Base-by-base conservation (phyloP, 2,888 invertebrate genomes). In the Meteorus cinctellus region DNA sequence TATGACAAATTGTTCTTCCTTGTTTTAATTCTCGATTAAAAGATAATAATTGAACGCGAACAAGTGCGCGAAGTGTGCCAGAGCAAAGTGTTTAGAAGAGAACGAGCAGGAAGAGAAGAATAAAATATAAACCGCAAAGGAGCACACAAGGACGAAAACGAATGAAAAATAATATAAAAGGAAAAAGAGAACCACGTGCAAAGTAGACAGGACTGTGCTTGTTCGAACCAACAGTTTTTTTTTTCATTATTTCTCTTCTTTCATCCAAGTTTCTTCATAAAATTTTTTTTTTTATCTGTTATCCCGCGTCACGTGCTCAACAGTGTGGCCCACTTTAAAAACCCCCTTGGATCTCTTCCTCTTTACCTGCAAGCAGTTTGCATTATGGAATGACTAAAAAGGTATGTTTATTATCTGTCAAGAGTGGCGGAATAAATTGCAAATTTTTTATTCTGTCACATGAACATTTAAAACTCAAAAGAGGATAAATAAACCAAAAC, bases 331-430 rank as follows among this genome's bases (percentile, higher is more conserved):
- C 62, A 62, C 62, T 62, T 62, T 27, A 75, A 55, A 19, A 55
- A 19, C 10, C 55, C 19, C 55, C 55, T 8, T 8, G 55, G 8
- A 5, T 19, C 55, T n/a, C n/a, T n/a, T 2, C 55, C 4, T 4
- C 19, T 41, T 41, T 41, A 41, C 19, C 55, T 19, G 19, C 75
- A 75, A 76, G 41, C 75, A 73, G 77, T 78, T 76, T 74, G 74
- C 72, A 76, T 82, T 84, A 84, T 88, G 88, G 89, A 87, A 89
- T 89, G 89, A 87, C 88, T 85, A 82, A 85, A 82, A 87, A 89
- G 89, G 89, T 89, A 88, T 66, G 41, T 55, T 59, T 66, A 41
- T 48, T 74, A 29, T 67, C 24, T 27, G 24, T 74, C 68, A 41
- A 66, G 31, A 72, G 10, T n/a, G 27, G 14, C 45, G 2, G 27